These are phyloP conservation scores for Sclerodermus sp. DNA, from an alignment of 2,888 invertebrate species.

Conservation along the genomic window DNA sequence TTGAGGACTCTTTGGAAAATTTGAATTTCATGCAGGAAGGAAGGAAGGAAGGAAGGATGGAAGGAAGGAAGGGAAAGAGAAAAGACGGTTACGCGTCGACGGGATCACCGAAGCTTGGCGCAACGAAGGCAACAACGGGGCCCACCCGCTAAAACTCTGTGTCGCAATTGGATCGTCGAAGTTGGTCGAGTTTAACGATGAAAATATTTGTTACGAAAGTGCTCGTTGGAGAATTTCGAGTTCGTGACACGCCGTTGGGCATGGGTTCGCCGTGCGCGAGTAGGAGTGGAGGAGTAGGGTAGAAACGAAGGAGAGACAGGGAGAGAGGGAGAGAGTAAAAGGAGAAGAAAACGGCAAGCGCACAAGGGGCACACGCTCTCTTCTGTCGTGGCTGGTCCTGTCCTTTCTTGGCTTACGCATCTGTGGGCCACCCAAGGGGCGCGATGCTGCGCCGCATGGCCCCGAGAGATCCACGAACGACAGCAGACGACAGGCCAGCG, in stretches of 20 bases:
- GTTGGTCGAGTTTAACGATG: too few species aligned
- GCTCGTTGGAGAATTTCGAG: background rate
- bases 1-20: too few species aligned
- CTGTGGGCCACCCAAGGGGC: constrained; percentile 33
- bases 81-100: too few species aligned
- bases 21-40: too few species aligned
- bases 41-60: too few species aligned
- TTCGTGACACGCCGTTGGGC: background rate
- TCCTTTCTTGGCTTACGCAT: constrained; percentile 29
- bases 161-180: too few species aligned
- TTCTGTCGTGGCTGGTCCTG: constrained; percentile 4
- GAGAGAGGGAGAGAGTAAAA: constrained; percentile 2
- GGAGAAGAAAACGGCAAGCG: constrained; percentile 13
- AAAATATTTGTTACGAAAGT: background rate
- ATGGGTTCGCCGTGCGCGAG: background rate
- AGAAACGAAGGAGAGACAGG: background rate
- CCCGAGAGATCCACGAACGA: too few species aligned
- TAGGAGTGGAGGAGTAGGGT: background rate
- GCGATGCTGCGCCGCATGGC: background rate
- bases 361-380: constrained; percentile 18
- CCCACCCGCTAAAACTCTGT: too few species aligned
- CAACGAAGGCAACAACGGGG: too few species aligned
- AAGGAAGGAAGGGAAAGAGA: too few species aligned
- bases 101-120: too few species aligned
- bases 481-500: constrained; percentile 10